phyloP scores from a whole-genome alignment of 2,888 invertebrate genomes.

The Galerucella pusilla region DNA sequence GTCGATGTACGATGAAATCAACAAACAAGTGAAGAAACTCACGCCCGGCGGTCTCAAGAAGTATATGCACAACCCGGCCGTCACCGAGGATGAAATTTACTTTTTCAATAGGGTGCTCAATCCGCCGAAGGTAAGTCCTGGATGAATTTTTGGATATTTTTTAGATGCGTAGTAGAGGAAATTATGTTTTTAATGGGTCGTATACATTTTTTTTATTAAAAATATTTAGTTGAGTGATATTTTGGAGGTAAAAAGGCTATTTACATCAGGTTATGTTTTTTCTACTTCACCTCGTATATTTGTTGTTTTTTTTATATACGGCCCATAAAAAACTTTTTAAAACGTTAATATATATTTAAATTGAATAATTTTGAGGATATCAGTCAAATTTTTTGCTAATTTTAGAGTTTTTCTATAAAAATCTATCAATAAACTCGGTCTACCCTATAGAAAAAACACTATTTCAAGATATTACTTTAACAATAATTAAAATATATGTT shows the following conservation, averaged over 20 bases:
- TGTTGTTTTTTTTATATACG: not conserved
- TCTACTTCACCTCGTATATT: too few relatives aligned
- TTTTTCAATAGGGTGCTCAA: constrained; percentile 79
- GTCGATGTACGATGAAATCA: constrained; percentile 90
- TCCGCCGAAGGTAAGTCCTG: constrained; percentile 69
- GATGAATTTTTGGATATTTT: not conserved
- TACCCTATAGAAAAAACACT: too few relatives aligned
- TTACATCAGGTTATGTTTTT: too few relatives aligned
- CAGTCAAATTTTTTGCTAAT: not conserved
- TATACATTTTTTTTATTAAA: not conserved
- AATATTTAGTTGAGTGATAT: too few relatives aligned
- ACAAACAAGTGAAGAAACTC: constrained; percentile 79
- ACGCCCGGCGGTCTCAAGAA: constrained; percentile 79
- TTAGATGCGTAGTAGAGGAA: not conserved
- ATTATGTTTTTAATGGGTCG: not conserved
- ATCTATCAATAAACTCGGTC: too few relatives aligned
- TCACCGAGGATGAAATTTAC: constrained; percentile 93
- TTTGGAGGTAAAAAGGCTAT: too few relatives aligned
- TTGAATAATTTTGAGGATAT: not conserved
- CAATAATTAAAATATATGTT: not conserved
- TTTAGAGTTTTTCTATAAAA: too few relatives aligned
- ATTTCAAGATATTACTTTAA: too few relatives aligned
- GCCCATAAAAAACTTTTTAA: not conserved
- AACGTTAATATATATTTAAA: not conserved
- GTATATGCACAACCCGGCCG: constrained; percentile 82